Conservation (phyloP, 2,113 vertebrate genomes). For the Leptobrachium leishanense region DNA sequence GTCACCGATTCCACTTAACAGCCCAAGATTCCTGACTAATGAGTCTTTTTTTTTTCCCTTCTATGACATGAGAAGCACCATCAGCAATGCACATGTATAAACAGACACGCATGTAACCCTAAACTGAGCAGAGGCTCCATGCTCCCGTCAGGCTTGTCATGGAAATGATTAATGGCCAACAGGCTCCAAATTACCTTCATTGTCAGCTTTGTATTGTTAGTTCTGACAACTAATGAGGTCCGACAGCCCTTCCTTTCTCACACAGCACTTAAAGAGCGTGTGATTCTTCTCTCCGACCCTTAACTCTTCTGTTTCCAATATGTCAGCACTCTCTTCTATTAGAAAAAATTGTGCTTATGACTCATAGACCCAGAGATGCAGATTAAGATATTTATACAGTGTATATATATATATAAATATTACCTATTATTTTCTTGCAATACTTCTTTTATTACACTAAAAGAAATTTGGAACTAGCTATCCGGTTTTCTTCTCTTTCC, state of each 20-base stretch:
- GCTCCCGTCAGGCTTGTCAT: conserved; percentile 45
- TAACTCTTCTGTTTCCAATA: conserved; percentile 38
- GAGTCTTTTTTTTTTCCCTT: conserved; percentile 25
- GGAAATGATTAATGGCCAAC: conserved; percentile 49
- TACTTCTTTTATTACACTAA: too few relatives aligned
- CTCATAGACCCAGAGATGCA: too few relatives aligned
- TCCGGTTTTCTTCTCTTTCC: too few relatives aligned
- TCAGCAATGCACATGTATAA: conserved; percentile 50
- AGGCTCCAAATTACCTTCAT: conserved; percentile 51
- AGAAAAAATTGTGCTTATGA: too few relatives aligned
- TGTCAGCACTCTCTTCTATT: conserved; percentile 3
- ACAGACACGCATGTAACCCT: conserved; percentile 49
- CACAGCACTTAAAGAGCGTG: conserved; percentile 48
- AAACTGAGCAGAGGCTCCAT: conserved; percentile 48
- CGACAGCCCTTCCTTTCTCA: conserved; percentile 50
- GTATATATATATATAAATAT: too few relatives aligned
- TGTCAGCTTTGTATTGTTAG: conserved; percentile 49
- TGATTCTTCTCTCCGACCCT: conserved; percentile 41
- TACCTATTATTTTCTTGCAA: too few relatives aligned
- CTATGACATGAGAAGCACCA: conserved; percentile 33
- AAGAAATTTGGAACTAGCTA: too few relatives aligned
- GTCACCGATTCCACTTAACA: conserved; percentile 47
- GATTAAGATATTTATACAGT: too few relatives aligned
- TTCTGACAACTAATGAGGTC: conserved; percentile 49
- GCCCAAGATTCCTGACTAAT: conserved; percentile 47